Conservation (phyloP, 2,113 vertebrate species). For the Microtus oregoni region DNA sequence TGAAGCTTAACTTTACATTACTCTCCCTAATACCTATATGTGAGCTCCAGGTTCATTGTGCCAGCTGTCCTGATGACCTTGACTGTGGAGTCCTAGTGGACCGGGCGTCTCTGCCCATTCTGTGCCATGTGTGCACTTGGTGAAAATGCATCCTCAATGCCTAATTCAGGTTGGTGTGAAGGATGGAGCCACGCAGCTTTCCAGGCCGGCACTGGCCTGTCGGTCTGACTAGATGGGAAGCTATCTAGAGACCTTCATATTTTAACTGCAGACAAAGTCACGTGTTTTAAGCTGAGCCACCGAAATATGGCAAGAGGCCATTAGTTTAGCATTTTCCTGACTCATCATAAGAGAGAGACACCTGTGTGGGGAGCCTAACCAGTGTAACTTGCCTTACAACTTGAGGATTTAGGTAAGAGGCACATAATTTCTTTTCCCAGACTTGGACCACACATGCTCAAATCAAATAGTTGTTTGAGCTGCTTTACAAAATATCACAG, state of each 20-base stretch:
- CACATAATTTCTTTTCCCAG: background rate
- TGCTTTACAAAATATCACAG: background rate
- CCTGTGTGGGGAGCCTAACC: background rate
- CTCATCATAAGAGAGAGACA: conserved; percentile 1
- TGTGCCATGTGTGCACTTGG: background rate
- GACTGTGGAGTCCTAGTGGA: background rate
- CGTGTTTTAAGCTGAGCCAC: background rate
- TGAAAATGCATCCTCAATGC: background rate
- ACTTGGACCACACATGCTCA: background rate
- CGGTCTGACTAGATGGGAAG: background rate
- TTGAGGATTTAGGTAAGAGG: conserved; percentile 20
- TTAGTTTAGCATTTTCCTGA: conserved; percentile 43
- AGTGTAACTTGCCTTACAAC: conserved; percentile 30
- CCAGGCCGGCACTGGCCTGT: background rate
- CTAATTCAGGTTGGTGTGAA: background rate
- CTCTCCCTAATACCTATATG: background rate
- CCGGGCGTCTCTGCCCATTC: background rate
- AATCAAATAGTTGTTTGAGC: conserved; percentile 4
- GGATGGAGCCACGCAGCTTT: background rate
- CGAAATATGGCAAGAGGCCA: background rate
- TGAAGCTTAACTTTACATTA: background rate
- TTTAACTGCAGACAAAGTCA: background rate
- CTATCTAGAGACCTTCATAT: background rate
- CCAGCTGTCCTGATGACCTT: background rate
- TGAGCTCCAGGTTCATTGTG: background rate